A percentile compares a stretch with the other conserved stretches of the same genome.
Evolutionary conservation across 2,113 vertebrate genomes (phyloP).

Genomic region (Pipa parva): DNA sequence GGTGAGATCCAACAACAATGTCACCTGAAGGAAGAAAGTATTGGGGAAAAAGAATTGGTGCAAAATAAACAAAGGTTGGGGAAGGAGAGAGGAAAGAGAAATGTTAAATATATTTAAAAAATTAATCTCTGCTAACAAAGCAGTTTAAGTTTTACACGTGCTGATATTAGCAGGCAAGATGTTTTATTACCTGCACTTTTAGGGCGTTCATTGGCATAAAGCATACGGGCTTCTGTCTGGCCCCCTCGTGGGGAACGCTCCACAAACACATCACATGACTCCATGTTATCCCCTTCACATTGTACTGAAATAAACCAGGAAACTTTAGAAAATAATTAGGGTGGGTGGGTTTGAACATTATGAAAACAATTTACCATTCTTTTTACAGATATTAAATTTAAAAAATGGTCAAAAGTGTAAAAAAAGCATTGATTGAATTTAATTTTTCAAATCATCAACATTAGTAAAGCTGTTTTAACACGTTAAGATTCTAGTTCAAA

Average conservation of each 20-base stretch:
- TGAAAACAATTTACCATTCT: no score
- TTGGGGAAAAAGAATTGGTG: no score
- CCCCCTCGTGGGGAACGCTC: conserved; percentile 47
- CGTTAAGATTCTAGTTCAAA: no score
- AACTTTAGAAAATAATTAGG: background rate
- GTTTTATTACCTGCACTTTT: conserved; percentile 76
- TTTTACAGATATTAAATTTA: no score
- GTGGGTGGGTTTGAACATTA: background rate
- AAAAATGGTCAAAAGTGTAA: no score
- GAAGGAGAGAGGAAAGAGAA: conserved; percentile 3
- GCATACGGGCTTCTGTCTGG: conserved; percentile 55
- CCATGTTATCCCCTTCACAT: conserved; percentile 1
- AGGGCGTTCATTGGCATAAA: conserved; percentile 69
- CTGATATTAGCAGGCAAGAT: no score
- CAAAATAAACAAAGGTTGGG: conserved; percentile 14
- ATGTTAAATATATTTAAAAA: background rate
- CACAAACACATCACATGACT: conserved; percentile 28
- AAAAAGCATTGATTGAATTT: no score
- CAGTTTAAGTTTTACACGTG: no score
- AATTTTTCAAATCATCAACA: no score
- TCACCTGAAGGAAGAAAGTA: conserved; percentile 49
- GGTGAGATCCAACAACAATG: conserved; percentile 50
- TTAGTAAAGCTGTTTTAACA: no score
- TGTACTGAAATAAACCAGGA: background rate
- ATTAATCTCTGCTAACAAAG: no score